Evolutionary conservation across 2,888 invertebrate genomes (phyloP).

Genomic region (Axea sp.): DNA sequence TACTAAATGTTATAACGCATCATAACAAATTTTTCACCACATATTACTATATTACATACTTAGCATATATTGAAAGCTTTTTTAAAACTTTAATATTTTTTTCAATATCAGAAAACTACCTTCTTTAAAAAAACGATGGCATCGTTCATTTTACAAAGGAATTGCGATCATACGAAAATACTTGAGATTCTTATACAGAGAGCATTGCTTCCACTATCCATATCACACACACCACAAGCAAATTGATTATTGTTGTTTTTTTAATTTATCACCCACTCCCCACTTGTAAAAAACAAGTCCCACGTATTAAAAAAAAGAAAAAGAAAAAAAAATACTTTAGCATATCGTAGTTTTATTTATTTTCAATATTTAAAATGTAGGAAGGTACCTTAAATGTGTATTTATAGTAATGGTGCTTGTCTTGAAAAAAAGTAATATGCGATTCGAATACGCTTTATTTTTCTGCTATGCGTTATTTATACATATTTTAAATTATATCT

Average conservation of each 20-base stretch:
- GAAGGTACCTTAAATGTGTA: not conserved
- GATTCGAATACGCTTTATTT: not conserved
- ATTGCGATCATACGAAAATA: too few relatives aligned
- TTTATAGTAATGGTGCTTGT: conserved; percentile 11
- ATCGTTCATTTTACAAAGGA: conserved; percentile 5
- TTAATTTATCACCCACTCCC: too few relatives aligned
- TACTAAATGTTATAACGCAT: too few relatives aligned
- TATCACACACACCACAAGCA: conserved; percentile 3
- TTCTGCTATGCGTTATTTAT: not conserved
- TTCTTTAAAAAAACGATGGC: too few relatives aligned
- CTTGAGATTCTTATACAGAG: conserved; percentile 20
- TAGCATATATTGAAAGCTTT: not conserved
- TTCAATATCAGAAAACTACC: too few relatives aligned
- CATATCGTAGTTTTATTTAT: not conserved
- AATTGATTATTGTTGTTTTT: not conserved
- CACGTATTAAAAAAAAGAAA: too few relatives aligned
- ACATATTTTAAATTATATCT: not conserved
- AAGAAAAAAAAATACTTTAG: too few relatives aligned
- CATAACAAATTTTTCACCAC: not conserved
- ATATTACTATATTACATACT: not conserved
- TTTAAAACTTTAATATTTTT: not conserved
- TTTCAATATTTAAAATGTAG: conserved; percentile 10
- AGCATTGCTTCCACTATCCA: conserved; percentile 16
- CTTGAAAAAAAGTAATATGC: conserved; percentile 31
- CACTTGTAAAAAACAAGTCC: too few relatives aligned